Evolutionary conservation across 2,113 vertebrate species (phyloP), one percentile per base, ranked within the genome.

Genomic region (Gracilinanus agilis): DNA sequence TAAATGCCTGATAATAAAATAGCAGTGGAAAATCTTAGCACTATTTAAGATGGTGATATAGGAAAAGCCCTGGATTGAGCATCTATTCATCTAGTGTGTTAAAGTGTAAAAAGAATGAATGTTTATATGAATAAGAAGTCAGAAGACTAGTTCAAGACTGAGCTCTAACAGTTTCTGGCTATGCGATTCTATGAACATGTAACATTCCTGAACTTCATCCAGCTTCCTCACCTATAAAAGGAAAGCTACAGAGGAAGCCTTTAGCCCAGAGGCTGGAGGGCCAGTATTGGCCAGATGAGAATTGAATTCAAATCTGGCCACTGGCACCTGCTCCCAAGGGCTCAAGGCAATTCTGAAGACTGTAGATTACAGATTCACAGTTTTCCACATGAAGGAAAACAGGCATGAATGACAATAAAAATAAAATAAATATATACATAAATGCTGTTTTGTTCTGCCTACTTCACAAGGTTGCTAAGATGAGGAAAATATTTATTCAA

Each of bases 1-100:
- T 53, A 88, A 93, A 94, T 89, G 24, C 89, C 40, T 93, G 53
- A 55, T 92, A 95, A 93, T 93, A 54, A 93, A 91, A 0, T 7
- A 90, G 58, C 67, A 21, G 9, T 1, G 23, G 24, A 24, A 96
- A 95, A 92, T 53, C 93, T 88, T 54, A 94, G 55, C 91, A 92
- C 90, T 91, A 56, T 75, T 83, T 94, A 83, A 90, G 34, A 93
- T 53, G 53, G 0, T 40, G 90, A 29, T 55, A 24, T 44, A 91
- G 9, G 91, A 83, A 89, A 91, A 83, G 19, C 67, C 23, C 19
- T 83, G n/a, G n/a, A 83, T 40, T 7, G 34, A 83, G n/a, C 19
- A 83, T 40, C n/a, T 83, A 19, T 19, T 83, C 40, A 7, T 83
- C n/a, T n/a, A 83, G 2, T 83, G n/a, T 21, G n/a, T 19, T 40